Evolutionary conservation across 2,113 vertebrate species (phyloP).

Genomic region (Cheilinus undulatus): DNA sequence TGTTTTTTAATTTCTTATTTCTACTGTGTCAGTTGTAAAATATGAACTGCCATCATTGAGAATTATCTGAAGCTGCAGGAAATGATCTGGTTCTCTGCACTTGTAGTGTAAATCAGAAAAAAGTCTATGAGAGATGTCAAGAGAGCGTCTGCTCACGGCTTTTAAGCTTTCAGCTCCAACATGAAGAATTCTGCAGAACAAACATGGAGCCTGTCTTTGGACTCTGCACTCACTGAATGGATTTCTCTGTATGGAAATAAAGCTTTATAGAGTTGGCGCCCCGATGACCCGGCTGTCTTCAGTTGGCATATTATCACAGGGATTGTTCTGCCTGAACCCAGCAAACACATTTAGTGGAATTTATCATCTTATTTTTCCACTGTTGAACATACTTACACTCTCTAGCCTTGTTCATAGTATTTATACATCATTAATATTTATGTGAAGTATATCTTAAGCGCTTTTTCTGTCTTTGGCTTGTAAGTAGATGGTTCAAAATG

Average conservation of each 20-base stretch:
- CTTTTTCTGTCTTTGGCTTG: no score
- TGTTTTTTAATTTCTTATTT: neutral
- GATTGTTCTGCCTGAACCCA: neutral
- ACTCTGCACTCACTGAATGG: neutral
- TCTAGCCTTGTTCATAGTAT: neutral
- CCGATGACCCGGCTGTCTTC: neutral
- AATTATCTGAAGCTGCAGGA: slow-evolving; percentile 28
- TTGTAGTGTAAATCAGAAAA: neutral
- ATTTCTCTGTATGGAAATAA: slow-evolving; percentile 22
- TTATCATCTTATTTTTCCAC: neutral
- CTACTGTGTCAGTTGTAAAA: neutral
- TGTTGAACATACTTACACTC: neutral
- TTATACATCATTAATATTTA: neutral
- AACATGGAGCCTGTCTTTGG: slow-evolving; percentile 25
- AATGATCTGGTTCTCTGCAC: neutral
- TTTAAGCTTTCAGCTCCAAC: slow-evolving; percentile 18
- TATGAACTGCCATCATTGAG: neutral
- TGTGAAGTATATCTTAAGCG: no score
- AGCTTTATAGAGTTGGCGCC: neutral
- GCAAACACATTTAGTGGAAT: neutral
- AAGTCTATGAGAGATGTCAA: neutral
- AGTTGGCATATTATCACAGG: neutral
- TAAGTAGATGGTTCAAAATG: no score
- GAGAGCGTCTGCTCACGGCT: slow-evolving; percentile 3
- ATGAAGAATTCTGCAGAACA: slow-evolving; percentile 14